Evolutionary conservation across 2,888 invertebrate species (phyloP), one percentile per base, ranked within the genome.

Genomic region (Hyles lineata): DNA sequence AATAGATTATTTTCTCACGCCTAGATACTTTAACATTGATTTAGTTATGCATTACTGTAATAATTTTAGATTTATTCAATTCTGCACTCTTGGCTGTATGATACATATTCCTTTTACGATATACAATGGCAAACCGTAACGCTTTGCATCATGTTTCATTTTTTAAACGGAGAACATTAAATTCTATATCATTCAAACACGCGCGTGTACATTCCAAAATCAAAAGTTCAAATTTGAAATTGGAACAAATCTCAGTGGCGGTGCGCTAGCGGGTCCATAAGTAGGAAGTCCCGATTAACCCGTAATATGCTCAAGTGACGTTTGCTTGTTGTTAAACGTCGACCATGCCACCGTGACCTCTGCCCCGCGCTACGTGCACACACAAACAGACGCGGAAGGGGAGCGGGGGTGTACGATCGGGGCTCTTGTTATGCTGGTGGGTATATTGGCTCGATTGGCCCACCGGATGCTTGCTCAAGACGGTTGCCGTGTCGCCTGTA

Each of bases 271-370:
- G 78, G 82, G 80, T 81, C 84, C 85, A 85, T 93, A 94, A 93
- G 92, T 92, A 94, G 93, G 93, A 94, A 93, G 93, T 94, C 87
- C 92, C 93, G 89, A 93, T 93, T 94, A 89, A 87, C 84, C 83
- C 86, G 86, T 93, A 93, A 93, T 93, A 88, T 84, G 92, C 93
- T 94, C 92, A 93, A 93, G 93, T 93, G 92, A 90, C 87, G 89
- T 89, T 85, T 80, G 87, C 80, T 86, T 86, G 87, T 87, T 89
- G 85, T 85, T 85, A 85, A 78, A 82, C 81, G 77, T 81, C 83
- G 76, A 80, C 91, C 89, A 82, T 72, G 77, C n/a, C 77, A 79
- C 73, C 73, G 73, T 82, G 91, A 87, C 79, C 90, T 78, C 74
- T 85, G 79, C 80, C 77, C 83, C 84, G 78, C 81, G 76, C 77